Evolutionary conservation across 2,797 vertebrate species (phyloP), one percentile per base, ranked within the genome.

Genomic region (Lerista edwardsae): DNA sequence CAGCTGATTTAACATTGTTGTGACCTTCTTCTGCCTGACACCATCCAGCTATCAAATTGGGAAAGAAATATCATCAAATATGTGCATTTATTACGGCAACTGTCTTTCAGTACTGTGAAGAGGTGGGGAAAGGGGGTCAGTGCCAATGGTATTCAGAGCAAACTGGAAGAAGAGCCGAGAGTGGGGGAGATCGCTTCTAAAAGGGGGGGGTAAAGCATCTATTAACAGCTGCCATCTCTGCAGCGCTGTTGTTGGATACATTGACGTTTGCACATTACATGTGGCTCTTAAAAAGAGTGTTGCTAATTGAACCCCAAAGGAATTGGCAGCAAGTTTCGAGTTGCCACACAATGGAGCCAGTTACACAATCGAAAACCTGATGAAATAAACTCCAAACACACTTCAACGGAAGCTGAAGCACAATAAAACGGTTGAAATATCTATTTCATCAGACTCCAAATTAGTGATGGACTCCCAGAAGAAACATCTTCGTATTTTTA

Each of bases 1-100:
- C 96, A 96, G 94, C 94, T 93, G 92, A 96, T 92, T 95, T 95
- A 95, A 95, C 96, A 95, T 96, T 93, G 88, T 78, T 84, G 93
- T 91, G 93, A 96, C 94, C 96, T 95, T 95, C 94, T 89, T 94
- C 94, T 93, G 88, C 92, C 91, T 93, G 89, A 87, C 82, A 81
- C 93, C 88, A 87, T 62, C 82, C 51, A 83, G 89, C 93, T 94
- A 91, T 85, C 94, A 92, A 91, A 89, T 64, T 86, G 79, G 87
- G 90, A 89, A 86, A 83, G 91, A 94, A 44, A 86, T 79, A 88
- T 82, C 91, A 92, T 94, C 92, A 88, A 90, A 93, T 91, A 92
- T 84, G 90, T 93, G 91, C 92, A 94, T 95, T 94, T 94, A 93
- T 96, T 95, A 95, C 91, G 86, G 92, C 34, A 92, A 90, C 87